These are phyloP conservation scores for Hycleus cichorii DNA, from an alignment of 1,140 invertebrate genomes.

Conservation along the genomic window DNA sequence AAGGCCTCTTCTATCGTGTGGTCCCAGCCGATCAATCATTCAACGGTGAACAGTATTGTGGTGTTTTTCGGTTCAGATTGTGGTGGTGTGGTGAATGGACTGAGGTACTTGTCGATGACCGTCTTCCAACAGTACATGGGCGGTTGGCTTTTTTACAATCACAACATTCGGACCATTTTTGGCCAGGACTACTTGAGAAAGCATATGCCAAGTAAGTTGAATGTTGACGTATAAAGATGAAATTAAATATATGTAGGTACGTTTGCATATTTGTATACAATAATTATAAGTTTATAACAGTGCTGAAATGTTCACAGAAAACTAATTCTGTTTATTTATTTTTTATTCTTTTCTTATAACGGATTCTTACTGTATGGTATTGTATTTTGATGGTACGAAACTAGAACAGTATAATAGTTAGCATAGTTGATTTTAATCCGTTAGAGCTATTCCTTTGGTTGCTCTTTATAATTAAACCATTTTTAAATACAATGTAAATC, in stretches of 20 bases:
- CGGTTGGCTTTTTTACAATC: conserved; percentile 89
- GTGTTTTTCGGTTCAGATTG: conserved; percentile 86
- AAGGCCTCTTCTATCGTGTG: conserved; percentile 89
- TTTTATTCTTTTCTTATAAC: not conserved
- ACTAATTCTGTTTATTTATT: not conserved
- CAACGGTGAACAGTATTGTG: conserved; percentile 57
- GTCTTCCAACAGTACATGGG: conserved; percentile 87
- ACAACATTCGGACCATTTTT: conserved; percentile 81
- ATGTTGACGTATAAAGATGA: not conserved
- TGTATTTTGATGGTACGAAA: too few relatives aligned
- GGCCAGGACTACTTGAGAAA: conserved; percentile 94
- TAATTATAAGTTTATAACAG: not conserved
- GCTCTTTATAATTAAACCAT: conserved; percentile 8
- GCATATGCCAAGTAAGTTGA: conserved; percentile 91
- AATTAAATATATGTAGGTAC: not conserved
- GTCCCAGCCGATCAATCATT: conserved; percentile 92
- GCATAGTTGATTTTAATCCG: not conserved
- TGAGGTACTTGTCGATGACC: conserved; percentile 92
- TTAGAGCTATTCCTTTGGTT: conserved; percentile 6
- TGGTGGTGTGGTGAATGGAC: conserved; percentile 97
- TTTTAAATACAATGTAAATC: conserved; percentile 1
- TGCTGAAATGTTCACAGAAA: not conserved
- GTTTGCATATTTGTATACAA: not conserved
- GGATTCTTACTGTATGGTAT: too few relatives aligned
- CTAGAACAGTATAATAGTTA: too few relatives aligned